phyloP scores from a whole-genome alignment of 2,113 vertebrate genomes.

The Nothobranchius furzeri region DNA sequence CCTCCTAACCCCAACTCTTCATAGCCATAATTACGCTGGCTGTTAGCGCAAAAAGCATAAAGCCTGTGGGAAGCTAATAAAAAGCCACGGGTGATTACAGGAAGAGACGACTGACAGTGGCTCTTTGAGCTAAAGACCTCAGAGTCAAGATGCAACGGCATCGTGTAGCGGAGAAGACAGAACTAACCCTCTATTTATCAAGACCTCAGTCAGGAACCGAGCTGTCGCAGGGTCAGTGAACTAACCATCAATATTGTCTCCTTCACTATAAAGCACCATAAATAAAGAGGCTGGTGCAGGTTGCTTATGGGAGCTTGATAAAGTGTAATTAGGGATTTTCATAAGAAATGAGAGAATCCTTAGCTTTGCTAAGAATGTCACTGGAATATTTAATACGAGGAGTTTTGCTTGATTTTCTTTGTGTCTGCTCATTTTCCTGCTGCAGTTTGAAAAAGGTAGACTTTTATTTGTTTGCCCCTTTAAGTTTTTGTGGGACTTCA shows the following conservation, averaged over 20 bases:
- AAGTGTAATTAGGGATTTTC: conserved; percentile 12
- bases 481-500: too few relatives aligned
- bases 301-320: conserved; percentile 14
- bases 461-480: too few relatives aligned
- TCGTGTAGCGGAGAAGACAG: conserved; percentile 21
- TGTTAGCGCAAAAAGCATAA: conserved; percentile 45
- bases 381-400: neutral
- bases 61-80: conserved; percentile 60
- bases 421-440: neutral
- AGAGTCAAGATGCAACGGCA: conserved; percentile 33
- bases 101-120: conserved; percentile 47
- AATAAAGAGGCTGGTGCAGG: conserved; percentile 25
- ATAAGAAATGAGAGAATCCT: conserved; percentile 3
- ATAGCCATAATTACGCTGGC: conserved; percentile 57
- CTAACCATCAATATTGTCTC: neutral
- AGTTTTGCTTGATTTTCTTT: neutral
- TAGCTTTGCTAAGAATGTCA: neutral
- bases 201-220: conserved; percentile 20
- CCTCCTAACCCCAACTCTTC: conserved; percentile 50
- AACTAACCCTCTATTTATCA: conserved; percentile 33
- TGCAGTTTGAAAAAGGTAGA: neutral
- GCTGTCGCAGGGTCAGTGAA: conserved; percentile 31
- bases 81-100: conserved; percentile 53
- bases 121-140: conserved; percentile 49
- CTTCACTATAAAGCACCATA: conserved; percentile 1